phyloP scores from a whole-genome alignment of 2,797 vertebrate species.

The Salmo trutta region DNA sequence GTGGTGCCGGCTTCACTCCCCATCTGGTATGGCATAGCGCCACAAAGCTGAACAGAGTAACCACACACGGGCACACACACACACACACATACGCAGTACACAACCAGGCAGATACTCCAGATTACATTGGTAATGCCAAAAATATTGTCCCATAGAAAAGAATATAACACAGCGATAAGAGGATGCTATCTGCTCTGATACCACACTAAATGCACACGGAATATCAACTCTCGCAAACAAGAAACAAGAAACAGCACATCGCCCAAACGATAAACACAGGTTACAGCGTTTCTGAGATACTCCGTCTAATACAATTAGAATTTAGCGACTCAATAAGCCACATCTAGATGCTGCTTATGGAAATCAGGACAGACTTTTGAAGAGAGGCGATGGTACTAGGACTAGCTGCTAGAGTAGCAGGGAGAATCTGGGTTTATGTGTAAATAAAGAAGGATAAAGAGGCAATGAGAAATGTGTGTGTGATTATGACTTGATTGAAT shows the following conservation, averaged over 20 bases:
- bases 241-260: conserved; percentile 63
- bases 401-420: not conserved
- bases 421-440: conserved; percentile 18
- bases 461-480: conserved; percentile 50
- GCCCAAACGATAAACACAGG: conserved; percentile 48
- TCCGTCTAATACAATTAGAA: conserved; percentile 42
- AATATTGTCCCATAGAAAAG: conserved; percentile 81
- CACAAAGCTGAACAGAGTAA: conserved; percentile 56
- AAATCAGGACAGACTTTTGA: conserved; percentile 36
- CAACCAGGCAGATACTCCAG: conserved; percentile 70
- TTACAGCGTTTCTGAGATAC: conserved; percentile 29
- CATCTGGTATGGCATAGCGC: conserved; percentile 55
- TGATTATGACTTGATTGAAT: conserved; percentile 71
- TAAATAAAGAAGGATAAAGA: conserved; percentile 67
- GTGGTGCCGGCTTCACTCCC: conserved; percentile 21
- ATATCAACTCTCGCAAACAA: conserved; percentile 70
- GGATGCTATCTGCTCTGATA: conserved; percentile 63
- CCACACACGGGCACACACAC: conserved; percentile 15
- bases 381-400: conserved; percentile 31
- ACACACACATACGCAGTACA: conserved; percentile 34
- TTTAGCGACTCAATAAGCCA: conserved; percentile 30
- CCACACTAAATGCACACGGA: conserved; percentile 61
- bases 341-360: conserved; percentile 19
- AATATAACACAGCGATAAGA: conserved; percentile 75
- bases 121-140: conserved; percentile 75